Evolutionary conservation across 2,113 vertebrate genomes (phyloP).

Genomic region (Ciconia stormi): DNA sequence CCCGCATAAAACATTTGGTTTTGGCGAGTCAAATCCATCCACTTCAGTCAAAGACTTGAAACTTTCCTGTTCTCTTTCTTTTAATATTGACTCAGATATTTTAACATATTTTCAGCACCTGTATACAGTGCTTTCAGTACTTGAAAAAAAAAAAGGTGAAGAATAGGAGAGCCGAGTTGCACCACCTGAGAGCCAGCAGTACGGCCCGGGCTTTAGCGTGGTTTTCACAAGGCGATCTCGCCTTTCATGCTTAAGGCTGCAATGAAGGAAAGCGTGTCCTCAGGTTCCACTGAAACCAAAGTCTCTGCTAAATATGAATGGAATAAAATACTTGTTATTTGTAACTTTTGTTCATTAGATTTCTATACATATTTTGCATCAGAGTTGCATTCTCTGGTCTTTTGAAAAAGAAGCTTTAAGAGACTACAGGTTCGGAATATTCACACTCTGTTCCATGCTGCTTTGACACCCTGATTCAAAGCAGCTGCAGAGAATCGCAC

Average conservation of each 20-base stretch:
- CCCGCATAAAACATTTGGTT: not conserved
- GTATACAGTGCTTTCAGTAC: not conserved
- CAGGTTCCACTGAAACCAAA: not conserved
- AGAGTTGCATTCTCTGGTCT: not conserved
- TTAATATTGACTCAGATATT: not conserved
- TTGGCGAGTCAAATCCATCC: conserved; percentile 36
- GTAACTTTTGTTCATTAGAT: not conserved
- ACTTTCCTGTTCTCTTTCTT: conserved; percentile 32
- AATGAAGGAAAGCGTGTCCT: not conserved
- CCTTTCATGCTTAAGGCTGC: not conserved
- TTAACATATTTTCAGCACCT: not conserved
- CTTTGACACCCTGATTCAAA: not conserved
- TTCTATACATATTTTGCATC: not conserved
- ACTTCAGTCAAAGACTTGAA: conserved; percentile 20
- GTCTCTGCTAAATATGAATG: not conserved
- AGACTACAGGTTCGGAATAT: not conserved
- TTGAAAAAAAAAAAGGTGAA: not conserved
- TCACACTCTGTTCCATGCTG: not conserved
- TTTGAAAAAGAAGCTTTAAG: not conserved
- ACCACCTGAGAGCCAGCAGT: not conserved
- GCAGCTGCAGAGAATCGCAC: conserved; percentile 8
- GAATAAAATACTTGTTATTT: not conserved
- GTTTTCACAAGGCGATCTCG: not conserved
- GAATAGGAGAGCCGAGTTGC: not conserved
- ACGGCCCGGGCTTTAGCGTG: not conserved